These are phyloP conservation scores for Gymnothorax javanicus DNA, from an alignment of 2,797 vertebrate species.

Conservation along the genomic window DNA sequence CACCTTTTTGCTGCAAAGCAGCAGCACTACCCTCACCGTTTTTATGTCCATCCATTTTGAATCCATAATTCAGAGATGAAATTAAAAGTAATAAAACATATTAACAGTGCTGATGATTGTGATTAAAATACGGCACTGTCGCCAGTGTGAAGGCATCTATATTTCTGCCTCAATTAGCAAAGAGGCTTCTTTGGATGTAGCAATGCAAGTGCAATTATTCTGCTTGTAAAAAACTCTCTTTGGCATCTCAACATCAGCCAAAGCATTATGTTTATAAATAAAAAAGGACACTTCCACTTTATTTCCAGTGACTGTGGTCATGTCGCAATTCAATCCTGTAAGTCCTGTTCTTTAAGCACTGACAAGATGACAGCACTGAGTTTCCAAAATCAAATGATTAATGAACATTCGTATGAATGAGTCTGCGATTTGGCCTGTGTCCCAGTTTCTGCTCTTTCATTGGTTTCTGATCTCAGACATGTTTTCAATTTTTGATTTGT, in stretches of 20 bases:
- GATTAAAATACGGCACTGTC: not conserved
- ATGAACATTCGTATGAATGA: not conserved
- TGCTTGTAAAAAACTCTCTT: conserved; percentile 4
- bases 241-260: not conserved
- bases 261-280: not conserved
- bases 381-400: no score
- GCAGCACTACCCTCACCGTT: no score
- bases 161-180: not conserved
- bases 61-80: not conserved
- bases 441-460: not conserved
- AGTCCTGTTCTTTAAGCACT: not conserved
- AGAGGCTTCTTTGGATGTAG: not conserved
- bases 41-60: not conserved
- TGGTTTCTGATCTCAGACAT: not conserved
- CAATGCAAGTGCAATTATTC: not conserved
- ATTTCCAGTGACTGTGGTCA: not conserved
- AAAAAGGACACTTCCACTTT: not conserved
- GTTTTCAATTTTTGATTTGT: not conserved
- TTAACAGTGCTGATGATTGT: not conserved
- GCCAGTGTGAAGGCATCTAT: not conserved
- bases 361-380: not conserved
- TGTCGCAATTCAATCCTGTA: not conserved
- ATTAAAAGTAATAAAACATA: not conserved
- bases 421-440: not conserved
- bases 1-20: no score